Conservation (phyloP, 2,113 vertebrate genomes). For the Chroicocephalus ridibundus region DNA sequence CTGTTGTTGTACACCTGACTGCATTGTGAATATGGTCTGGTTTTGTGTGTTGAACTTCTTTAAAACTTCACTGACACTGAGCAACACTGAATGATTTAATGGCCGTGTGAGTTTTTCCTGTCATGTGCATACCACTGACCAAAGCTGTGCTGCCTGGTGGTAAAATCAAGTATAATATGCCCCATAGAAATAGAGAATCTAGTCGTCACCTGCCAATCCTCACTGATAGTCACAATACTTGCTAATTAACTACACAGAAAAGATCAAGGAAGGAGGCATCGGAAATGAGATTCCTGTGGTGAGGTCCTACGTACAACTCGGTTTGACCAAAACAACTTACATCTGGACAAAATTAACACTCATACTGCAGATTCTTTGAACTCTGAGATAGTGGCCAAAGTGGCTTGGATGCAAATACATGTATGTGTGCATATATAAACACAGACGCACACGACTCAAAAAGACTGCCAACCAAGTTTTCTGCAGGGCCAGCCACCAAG, state of each 20-base stretch:
- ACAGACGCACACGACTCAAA: background rate
- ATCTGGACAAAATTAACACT: conserved; percentile 58
- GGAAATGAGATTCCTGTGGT: conserved; percentile 50
- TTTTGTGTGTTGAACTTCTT: background rate
- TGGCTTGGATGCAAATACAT: background rate
- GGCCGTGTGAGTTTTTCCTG: background rate
- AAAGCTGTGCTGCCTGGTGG: background rate
- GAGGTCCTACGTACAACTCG: background rate
- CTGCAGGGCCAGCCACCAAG: background rate
- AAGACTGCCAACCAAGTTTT: background rate
- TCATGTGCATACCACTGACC: background rate
- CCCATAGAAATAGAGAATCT: background rate
- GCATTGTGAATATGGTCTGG: background rate
- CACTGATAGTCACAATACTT: background rate
- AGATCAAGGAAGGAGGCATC: conserved; percentile 25
- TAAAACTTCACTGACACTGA: background rate
- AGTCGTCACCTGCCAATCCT: background rate
- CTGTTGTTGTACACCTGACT: background rate
- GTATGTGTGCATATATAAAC: conserved; percentile 4
- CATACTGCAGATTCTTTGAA: conserved; percentile 22
- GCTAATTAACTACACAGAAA: conserved; percentile 35
- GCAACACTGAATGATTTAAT: background rate
- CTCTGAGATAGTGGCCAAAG: conserved; percentile 14
- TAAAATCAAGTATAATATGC: background rate
- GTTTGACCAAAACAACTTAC: conserved; percentile 45